Evolutionary conservation across 1,140 invertebrate species (phyloP), one percentile per base, ranked within the genome.

Genomic region (Bombus fervidus): DNA sequence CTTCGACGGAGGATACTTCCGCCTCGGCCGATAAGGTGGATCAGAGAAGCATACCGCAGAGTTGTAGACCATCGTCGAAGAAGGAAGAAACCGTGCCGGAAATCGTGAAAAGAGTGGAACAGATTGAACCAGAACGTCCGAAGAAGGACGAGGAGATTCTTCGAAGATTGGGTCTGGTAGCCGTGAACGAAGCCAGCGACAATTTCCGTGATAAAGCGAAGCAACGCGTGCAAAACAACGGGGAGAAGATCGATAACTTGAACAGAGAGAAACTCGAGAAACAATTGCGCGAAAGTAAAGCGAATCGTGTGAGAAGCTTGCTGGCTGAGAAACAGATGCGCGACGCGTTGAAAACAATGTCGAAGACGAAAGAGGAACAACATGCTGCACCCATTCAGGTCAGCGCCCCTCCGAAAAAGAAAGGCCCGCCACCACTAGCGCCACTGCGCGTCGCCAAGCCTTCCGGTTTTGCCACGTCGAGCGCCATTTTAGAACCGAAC

Each of bases 271-370:
- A 93, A 43, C 71, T 95, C 13, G 94, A 95, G 86, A 93, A 94
- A 25, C 92, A 95, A 43, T 68, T 94, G 18, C 91, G 92, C 12
- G 94, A 94, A 47, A 94, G 93, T 66, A 95, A 94, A 39, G 94
- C 94, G 0, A 94, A 95, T 47, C 87, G 94, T 22, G 93, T 94
- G 34, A 92, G 94, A 31, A 94, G 94, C 83, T 75, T 95, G 12
- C 25, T 94, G n/a, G 94, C 94, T 9, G 94, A 95, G 43, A 95
- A 95, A n/a, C 94, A 95, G 82, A 94, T 94, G 93, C 92, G 94
- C 1, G 94, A 95, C 57, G 92, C 94, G 8, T 75, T 94, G 6
- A 93, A 95, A 53, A 94, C 94, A 1, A 94, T 94, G 91, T 93
- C 92, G 3, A 92, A 90, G 41, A 91, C 89, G 10, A 94, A 93